Evolutionary conservation across 2,797 vertebrate genomes (phyloP).

Genomic region (Enoplosus armatus): DNA sequence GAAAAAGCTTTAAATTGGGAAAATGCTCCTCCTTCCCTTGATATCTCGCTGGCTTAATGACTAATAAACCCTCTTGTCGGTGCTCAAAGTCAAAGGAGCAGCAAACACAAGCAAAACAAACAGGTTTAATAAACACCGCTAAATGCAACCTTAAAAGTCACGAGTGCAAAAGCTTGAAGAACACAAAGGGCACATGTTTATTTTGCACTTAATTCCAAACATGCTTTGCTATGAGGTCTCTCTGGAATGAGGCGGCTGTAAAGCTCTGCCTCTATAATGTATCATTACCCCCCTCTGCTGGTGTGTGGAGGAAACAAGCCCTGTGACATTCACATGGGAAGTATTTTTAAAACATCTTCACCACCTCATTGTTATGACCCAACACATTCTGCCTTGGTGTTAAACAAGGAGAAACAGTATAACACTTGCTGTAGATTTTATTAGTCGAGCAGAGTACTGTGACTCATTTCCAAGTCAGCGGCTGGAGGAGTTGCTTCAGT

Average conservation of each 20-base stretch:
- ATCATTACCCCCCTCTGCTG: conserved; percentile 83
- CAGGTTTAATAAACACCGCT: conserved; percentile 64
- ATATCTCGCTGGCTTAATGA: conserved; percentile 71
- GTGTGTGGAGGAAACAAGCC: conserved; percentile 26
- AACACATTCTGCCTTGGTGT: conserved; percentile 75
- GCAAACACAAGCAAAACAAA: conserved; percentile 67
- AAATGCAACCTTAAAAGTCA: conserved; percentile 71
- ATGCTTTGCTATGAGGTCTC: conserved; percentile 41
- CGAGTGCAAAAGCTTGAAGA: conserved; percentile 57
- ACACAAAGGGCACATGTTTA: conserved; percentile 63
- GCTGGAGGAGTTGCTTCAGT: conserved; percentile 66
- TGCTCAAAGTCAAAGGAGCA: conserved; percentile 67
- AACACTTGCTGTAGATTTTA: conserved; percentile 76
- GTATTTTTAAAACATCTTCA: conserved; percentile 74
- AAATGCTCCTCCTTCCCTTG: conserved; percentile 49
- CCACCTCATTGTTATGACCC: conserved; percentile 78
- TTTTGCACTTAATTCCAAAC: conserved; percentile 61
- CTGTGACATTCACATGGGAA: conserved; percentile 29
- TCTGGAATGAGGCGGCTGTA: conserved; percentile 28
- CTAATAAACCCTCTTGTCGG: conserved; percentile 67
- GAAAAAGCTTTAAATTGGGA: conserved; percentile 55
- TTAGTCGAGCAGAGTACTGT: conserved; percentile 67
- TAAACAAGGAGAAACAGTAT: conserved; percentile 77
- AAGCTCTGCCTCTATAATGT: conserved; percentile 55
- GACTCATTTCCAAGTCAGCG: conserved; percentile 76